These are phyloP conservation scores for Lipophrys pholis DNA, from an alignment of 2,113 vertebrate genomes.

Conservation along the genomic window DNA sequence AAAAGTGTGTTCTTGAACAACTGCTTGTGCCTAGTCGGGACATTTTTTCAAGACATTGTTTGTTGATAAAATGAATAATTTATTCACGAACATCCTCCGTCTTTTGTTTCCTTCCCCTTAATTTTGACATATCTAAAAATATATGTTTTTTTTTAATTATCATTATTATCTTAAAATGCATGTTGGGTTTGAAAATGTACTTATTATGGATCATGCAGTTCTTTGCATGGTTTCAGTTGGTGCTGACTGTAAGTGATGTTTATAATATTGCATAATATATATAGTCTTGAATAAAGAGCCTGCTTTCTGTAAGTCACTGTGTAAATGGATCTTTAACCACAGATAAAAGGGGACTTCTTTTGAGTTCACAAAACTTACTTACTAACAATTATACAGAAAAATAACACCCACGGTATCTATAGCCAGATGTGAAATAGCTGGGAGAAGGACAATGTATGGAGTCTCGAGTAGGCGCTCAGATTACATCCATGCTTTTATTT, in stretches of 20 bases:
- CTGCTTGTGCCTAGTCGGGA: constrained; percentile 31
- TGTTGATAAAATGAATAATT: constrained; percentile 49
- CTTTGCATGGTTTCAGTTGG: constrained; percentile 69
- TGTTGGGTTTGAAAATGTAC: constrained; percentile 60
- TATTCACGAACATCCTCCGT: constrained; percentile 23
- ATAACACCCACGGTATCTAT: too few relatives aligned
- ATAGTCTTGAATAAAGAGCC: constrained; percentile 73
- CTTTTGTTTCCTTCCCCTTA: constrained; percentile 39
- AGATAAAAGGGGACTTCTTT: too few relatives aligned
- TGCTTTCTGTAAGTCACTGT: constrained; percentile 51
- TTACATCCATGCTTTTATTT: constrained; percentile 39
- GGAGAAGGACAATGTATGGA: too few relatives aligned
- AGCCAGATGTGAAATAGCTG: too few relatives aligned
- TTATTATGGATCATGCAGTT: constrained; percentile 62
- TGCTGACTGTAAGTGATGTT: constrained; percentile 60
- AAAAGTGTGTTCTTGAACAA: constrained; percentile 56
- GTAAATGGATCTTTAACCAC: constrained; percentile 24
- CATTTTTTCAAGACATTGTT: constrained; percentile 46
- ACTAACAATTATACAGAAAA: too few relatives aligned
- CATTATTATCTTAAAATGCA: constrained; percentile 41
- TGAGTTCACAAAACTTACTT: too few relatives aligned
- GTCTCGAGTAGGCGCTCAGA: neutral
- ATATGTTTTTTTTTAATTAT: constrained; percentile 12
- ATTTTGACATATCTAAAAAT: constrained; percentile 33
- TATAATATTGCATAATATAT: constrained; percentile 72